A percentile compares a stretch with the other conserved stretches of the same genome.
phyloP scores from a whole-genome alignment of 2,113 vertebrate genomes.

The Dasypus novemcinctus region DNA sequence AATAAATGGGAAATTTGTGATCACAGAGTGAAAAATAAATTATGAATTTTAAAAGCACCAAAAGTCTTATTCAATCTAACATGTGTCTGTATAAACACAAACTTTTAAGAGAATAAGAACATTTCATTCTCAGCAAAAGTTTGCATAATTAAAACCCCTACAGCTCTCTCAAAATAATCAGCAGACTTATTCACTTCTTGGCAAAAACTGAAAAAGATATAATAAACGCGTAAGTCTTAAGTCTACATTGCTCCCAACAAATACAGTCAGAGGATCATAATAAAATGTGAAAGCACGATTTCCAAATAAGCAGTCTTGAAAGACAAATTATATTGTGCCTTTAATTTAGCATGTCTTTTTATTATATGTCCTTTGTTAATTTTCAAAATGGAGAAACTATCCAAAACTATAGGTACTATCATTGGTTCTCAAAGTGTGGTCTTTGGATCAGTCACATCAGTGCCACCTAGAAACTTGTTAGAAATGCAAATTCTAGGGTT shows the following conservation, averaged over 20 bases:
- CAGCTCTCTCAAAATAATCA: constrained; percentile 55
- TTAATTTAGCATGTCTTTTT: neutral
- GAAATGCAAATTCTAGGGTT: neutral
- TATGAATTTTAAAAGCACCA: constrained; percentile 52
- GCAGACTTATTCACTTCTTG: constrained; percentile 13
- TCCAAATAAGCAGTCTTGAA: neutral
- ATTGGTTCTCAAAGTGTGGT: neutral
- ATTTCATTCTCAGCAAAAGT: constrained; percentile 48
- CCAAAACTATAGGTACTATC: neutral
- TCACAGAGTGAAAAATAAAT: constrained; percentile 43
- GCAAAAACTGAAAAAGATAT: constrained; percentile 14
- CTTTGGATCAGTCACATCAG: neutral
- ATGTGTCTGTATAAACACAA: neutral
- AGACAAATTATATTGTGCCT: neutral
- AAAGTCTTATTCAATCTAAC: constrained; percentile 16
- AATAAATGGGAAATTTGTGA: constrained; percentile 36
- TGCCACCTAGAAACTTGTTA: neutral
- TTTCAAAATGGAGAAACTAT: constrained; percentile 22
- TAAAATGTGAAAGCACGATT: constrained; percentile 38
- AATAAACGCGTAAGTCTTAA: neutral
- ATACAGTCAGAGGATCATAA: constrained; percentile 25
- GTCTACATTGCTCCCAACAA: constrained; percentile 26
- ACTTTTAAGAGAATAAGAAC: constrained; percentile 56
- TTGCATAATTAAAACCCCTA: constrained; percentile 43
- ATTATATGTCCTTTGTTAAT: neutral